phyloP scores from a whole-genome alignment of 1,140 invertebrate species.

The Lepidurus packardi region DNA sequence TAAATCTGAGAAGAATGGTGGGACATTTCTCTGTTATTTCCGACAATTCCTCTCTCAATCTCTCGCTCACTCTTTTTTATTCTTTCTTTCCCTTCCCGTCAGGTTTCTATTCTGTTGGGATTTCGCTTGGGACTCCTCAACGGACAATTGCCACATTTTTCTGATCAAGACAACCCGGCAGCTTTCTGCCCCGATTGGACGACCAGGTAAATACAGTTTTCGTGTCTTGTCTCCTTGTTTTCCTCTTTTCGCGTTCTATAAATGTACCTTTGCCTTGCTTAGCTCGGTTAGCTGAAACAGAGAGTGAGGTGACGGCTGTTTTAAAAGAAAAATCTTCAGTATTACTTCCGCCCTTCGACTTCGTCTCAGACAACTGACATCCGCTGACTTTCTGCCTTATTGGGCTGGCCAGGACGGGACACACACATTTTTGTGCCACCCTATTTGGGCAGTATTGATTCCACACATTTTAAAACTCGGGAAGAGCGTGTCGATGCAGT shows the following conservation, averaged over 20 bases:
- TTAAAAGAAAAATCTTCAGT: not conserved
- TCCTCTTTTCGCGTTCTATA: not conserved
- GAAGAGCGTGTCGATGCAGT: no score
- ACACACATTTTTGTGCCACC: not conserved
- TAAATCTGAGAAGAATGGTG: not conserved
- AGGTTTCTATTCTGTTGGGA: constrained; percentile 54
- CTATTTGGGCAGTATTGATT: not conserved
- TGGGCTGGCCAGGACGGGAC: not conserved
- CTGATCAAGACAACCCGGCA: constrained; percentile 75
- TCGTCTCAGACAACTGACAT: not conserved
- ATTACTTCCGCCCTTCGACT: not conserved
- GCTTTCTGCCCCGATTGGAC: constrained; percentile 64
- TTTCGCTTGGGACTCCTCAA: constrained; percentile 64
- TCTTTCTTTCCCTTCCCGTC: constrained; percentile 33
- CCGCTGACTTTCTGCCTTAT: not conserved
- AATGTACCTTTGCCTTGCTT: not conserved
- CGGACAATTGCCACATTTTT: constrained; percentile 70
- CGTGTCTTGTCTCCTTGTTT: not conserved
- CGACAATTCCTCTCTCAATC: not conserved
- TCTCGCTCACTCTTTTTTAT: no score
- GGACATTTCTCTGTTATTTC: constrained; percentile 1
- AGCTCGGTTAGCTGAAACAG: not conserved
- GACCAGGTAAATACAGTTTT: constrained; percentile 53
- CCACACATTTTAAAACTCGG: no score
- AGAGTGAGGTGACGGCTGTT: not conserved